phyloP scores from a whole-genome alignment of 2,888 invertebrate species.

The Sialis lutaria region DNA sequence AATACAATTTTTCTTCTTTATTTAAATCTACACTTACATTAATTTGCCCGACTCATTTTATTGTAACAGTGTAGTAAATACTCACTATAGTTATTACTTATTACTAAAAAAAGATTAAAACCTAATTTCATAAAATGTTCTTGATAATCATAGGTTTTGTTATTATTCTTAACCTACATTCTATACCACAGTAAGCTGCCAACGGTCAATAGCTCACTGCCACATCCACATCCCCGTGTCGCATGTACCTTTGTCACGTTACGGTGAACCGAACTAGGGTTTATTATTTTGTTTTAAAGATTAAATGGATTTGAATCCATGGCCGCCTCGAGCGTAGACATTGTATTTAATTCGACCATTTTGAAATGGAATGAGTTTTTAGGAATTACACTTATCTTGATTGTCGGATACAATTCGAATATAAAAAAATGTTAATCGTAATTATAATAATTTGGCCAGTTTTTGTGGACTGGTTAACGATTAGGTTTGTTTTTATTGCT shows the following conservation, averaged over 20 bases:
- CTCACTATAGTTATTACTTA: conserved; percentile 9
- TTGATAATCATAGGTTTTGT: conserved; percentile 14
- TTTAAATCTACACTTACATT: too few relatives aligned
- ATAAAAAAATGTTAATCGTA: neutral
- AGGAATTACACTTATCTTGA: conserved; percentile 3
- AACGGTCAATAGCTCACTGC: too few relatives aligned
- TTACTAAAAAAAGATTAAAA: conserved; percentile 13
- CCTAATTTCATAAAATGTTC: conserved; percentile 12
- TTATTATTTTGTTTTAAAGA: neutral
- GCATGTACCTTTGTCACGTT: too few relatives aligned
- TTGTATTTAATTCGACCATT: conserved; percentile 1
- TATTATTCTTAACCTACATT: conserved; percentile 15
- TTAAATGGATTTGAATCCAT: conserved; percentile 5
- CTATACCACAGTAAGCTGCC: too few relatives aligned
- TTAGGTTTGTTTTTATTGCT: neutral
- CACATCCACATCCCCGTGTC: too few relatives aligned
- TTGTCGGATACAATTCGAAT: neutral
- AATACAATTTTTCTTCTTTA: too few relatives aligned
- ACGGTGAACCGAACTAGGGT: too few relatives aligned
- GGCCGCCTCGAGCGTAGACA: conserved; percentile 2
- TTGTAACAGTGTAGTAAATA: conserved; percentile 10
- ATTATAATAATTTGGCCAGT: neutral
- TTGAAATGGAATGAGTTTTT: conserved; percentile 2
- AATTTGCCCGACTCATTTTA: too few relatives aligned
- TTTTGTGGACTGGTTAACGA: neutral